Percentiles rank a stretch among this genome's conserved stretches.
Evolutionary conservation across 2,888 invertebrate genomes (phyloP).

Genomic region (Fragum fragum): DNA sequence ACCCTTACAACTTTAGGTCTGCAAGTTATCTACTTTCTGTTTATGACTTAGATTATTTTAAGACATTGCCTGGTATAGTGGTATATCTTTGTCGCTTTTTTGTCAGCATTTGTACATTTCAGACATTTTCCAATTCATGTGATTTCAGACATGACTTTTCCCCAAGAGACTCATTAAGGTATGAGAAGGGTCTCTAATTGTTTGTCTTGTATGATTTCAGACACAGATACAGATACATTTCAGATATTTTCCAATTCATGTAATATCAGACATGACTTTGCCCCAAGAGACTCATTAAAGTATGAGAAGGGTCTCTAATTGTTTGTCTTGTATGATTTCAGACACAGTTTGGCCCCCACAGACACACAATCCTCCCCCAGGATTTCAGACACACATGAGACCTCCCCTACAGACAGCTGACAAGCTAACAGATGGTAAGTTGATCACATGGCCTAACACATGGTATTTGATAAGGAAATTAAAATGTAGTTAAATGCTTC

Average conservation of each 20-base stretch:
- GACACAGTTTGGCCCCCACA: conserved; percentile 82
- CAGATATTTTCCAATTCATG: background rate
- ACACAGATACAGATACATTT: conserved; percentile 79
- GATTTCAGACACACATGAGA: conserved; percentile 82
- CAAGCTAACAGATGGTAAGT: conserved; percentile 80
- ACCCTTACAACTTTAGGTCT: too few species aligned
- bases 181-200: too few species aligned
- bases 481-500: too few species aligned
- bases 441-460: too few species aligned
- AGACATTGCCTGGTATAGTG: too few species aligned
- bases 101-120: too few species aligned
- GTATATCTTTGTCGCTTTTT: too few species aligned
- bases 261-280: background rate
- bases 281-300: background rate
- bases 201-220: conserved; percentile 34
- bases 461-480: too few species aligned
- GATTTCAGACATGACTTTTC: background rate
- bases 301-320: too few species aligned
- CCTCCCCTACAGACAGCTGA: conserved; percentile 81
- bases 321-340: conserved; percentile 30
- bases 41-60: too few species aligned
- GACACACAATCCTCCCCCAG: conserved; percentile 85
- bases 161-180: background rate
- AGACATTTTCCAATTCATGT: background rate
- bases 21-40: too few species aligned